Evolutionary conservation across 2,888 invertebrate species (phyloP).

Genomic region (Philaethria dido): DNA sequence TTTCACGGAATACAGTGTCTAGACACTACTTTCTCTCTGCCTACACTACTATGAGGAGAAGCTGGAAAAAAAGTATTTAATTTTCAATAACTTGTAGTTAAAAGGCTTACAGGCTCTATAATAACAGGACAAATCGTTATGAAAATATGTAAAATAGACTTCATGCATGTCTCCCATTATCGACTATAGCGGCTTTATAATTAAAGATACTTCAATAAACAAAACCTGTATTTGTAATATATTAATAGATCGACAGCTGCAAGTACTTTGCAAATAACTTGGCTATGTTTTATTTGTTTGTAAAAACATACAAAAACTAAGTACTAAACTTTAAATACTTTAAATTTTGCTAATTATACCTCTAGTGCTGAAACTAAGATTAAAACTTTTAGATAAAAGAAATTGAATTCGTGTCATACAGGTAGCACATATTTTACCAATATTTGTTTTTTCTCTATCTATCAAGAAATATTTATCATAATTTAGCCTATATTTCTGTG

Average conservation of each 20-base stretch:
- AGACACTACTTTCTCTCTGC: no score
- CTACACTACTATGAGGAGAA: no score
- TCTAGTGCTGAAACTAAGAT: background rate
- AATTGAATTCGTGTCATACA: background rate
- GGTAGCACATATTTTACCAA: no score
- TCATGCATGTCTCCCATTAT: constrained; percentile 6
- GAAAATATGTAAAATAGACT: constrained; percentile 7
- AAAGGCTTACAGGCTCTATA: no score
- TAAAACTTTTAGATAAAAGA: background rate
- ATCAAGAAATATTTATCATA: no score
- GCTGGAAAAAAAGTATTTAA: no score
- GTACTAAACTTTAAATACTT: background rate
- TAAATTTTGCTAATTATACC: no score
- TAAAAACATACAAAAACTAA: background rate
- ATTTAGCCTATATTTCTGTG: no score
- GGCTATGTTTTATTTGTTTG: background rate
- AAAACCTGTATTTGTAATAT: constrained; percentile 17
- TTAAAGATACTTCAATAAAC: constrained; percentile 17
- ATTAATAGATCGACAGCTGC: constrained; percentile 24
- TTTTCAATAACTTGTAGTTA: no score
- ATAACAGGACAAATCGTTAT: background rate
- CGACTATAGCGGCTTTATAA: constrained; percentile 14
- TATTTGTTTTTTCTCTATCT: no score
- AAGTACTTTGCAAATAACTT: constrained; percentile 4
- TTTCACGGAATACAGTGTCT: no score